phyloP scores from a whole-genome alignment of 2,888 invertebrate species.

The Plusia festucae region DNA sequence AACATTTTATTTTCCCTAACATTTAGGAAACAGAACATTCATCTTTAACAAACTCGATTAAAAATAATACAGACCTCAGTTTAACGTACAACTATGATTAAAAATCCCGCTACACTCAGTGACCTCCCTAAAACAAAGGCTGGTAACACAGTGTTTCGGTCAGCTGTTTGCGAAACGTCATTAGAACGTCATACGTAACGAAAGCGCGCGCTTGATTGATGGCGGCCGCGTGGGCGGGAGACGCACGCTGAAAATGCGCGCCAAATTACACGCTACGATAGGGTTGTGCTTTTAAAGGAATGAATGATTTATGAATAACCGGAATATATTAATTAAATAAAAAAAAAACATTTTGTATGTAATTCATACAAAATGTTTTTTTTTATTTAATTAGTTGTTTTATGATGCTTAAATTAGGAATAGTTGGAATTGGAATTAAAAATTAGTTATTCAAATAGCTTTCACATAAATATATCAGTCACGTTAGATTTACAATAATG shows the following conservation, averaged over 20 bases:
- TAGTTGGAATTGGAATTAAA: too few relatives aligned
- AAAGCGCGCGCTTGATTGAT: slow-evolving; percentile 80
- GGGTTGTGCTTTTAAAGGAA: slow-evolving; percentile 60
- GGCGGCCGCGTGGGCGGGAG: slow-evolving; percentile 76
- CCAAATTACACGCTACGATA: slow-evolving; percentile 76
- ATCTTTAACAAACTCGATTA: slow-evolving; percentile 1
- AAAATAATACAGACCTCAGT: slow-evolving; percentile 6
- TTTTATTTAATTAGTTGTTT: too few relatives aligned
- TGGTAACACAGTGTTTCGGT: slow-evolving; percentile 67
- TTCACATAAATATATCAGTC: too few relatives aligned
- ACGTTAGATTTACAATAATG: too few relatives aligned
- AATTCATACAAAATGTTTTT: too few relatives aligned
- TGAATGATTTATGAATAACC: slow-evolving; percentile 40
- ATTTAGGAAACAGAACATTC: background rate
- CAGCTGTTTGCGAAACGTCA: slow-evolving; percentile 79
- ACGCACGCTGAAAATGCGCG: slow-evolving; percentile 78
- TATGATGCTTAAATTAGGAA: too few relatives aligned
- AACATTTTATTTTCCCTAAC: background rate
- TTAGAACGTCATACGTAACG: slow-evolving; percentile 84
- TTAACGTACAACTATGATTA: slow-evolving; percentile 11
- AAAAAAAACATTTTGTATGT: too few relatives aligned
- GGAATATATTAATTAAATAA: too few relatives aligned
- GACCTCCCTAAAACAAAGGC: slow-evolving; percentile 66
- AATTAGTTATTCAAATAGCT: too few relatives aligned
- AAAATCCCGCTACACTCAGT: slow-evolving; percentile 36